These are phyloP conservation scores for Chloromyia formosa DNA, from an alignment of 2,888 invertebrate genomes.

Conservation along the genomic window DNA sequence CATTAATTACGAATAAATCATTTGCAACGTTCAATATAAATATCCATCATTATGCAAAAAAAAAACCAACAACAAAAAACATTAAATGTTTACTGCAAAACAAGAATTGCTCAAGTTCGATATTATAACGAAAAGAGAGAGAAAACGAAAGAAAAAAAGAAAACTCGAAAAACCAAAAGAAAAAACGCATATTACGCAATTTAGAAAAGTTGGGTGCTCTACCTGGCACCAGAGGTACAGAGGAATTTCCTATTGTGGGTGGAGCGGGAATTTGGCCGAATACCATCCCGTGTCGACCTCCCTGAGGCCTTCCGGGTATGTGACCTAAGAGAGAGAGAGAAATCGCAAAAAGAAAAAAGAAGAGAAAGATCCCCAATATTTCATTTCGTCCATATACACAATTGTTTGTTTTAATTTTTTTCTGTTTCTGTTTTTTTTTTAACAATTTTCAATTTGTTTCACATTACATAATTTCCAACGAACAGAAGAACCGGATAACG, in stretches of 20 bases:
- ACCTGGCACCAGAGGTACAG: slow-evolving; percentile 67
- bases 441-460: too few species aligned
- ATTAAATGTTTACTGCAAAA: too few species aligned
- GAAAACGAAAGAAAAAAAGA: background rate
- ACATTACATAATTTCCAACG: too few species aligned
- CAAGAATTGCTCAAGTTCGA: too few species aligned
- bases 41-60: too few species aligned
- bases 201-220: slow-evolving; percentile 57
- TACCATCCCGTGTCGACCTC: slow-evolving; percentile 73
- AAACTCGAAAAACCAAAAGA: slow-evolving; percentile 2
- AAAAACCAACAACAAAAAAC: too few species aligned
- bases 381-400: background rate
- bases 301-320: slow-evolving; percentile 72
- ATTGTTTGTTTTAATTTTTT: too few species aligned
- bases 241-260: slow-evolving; percentile 64
- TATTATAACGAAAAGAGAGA: background rate
- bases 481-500: too few species aligned
- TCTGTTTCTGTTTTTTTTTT: too few species aligned
- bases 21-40: too few species aligned
- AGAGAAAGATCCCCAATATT: slow-evolving; percentile 45
- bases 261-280: slow-evolving; percentile 68
- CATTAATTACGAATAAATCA: too few species aligned
- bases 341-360: slow-evolving; percentile 27
- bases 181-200: slow-evolving; percentile 45
- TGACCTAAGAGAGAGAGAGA: slow-evolving; percentile 65